phyloP scores from a whole-genome alignment of 2,888 invertebrate species.

The Leptopterna dolabrata region DNA sequence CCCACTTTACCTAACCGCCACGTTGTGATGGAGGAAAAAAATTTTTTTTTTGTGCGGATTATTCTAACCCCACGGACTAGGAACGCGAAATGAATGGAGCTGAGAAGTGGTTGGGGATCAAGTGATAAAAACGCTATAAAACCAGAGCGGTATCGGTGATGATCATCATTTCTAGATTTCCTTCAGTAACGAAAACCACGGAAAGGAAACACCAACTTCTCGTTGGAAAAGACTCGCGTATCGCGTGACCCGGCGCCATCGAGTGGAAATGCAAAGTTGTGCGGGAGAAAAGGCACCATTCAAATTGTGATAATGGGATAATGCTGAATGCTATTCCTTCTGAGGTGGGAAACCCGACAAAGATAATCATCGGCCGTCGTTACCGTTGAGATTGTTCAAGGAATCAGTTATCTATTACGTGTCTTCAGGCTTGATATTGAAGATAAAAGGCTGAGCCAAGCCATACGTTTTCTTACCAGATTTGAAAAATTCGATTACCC shows the following conservation, averaged over 20 bases:
- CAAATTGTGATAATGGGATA: neutral
- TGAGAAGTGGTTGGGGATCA: neutral
- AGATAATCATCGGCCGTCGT: too few relatives aligned
- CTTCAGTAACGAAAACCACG: neutral
- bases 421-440: too few relatives aligned
- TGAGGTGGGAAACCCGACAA: neutral
- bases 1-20: too few relatives aligned
- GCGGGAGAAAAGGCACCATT: neutral
- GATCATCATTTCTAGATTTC: neutral
- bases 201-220: neutral
- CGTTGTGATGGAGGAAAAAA: too few relatives aligned
- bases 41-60: too few relatives aligned
- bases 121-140: constrained; percentile 2
- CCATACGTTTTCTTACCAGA: too few relatives aligned
- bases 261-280: neutral
- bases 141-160: neutral
- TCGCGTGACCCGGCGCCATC: neutral
- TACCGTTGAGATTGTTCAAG: too few relatives aligned
- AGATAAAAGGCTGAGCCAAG: too few relatives aligned
- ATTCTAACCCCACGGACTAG: neutral
- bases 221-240: neutral
- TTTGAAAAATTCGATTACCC: too few relatives aligned
- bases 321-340: neutral
- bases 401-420: too few relatives aligned
- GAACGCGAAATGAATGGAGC: neutral